Base-by-base conservation (phyloP, 1,140 invertebrate species). In the Pseudomyrmex gracilis region DNA sequence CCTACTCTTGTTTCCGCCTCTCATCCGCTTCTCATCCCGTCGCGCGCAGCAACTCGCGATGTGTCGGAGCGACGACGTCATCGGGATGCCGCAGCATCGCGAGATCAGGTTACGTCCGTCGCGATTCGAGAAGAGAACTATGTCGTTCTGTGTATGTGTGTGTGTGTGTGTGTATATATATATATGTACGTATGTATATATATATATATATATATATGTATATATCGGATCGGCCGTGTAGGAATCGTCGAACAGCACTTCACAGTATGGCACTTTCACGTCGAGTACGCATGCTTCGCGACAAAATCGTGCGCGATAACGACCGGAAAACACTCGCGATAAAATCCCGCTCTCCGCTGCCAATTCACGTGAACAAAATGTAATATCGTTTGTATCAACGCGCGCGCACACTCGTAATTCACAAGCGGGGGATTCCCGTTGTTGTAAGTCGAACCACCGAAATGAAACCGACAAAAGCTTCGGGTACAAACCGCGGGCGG, bases 1-100 rank as follows among this genome's bases (percentile, higher is more conserved):
- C 64, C 76, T 78, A 78, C 20, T 70, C 43, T 47, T 47, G 76
- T 70, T 78, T 45, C 43, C 43, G 43, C 43, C 34, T 47, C 53
- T 17, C 49, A 34, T 78, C 15, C 43, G 20, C 15, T 57, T 24
- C 53, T 60, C 17, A 78, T 78, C 51, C 47, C 22, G 20, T 51
- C 22, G 58, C 58, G 61, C 45, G 58, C 47, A 51, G 58, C 47
- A 51, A 22, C 73, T 63, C 34, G 55, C 17, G 70, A 60, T 60
- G 71, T 43, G 73, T 24, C 57, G 73, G n/a, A 20, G 20, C 73
- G 45, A 64, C 47, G 45, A 78, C 64, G 51, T 78, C 20, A 24
- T 20, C 12, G 43, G 34, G 43, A 24, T 43, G 10, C 20, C 20
- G 43, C 64, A 17, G 17, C 17, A 77, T 68, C 74, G 63, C 63